Base-by-base conservation (phyloP, 1,140 invertebrate species). In the Aphelenchoides fujianensis region DNA sequence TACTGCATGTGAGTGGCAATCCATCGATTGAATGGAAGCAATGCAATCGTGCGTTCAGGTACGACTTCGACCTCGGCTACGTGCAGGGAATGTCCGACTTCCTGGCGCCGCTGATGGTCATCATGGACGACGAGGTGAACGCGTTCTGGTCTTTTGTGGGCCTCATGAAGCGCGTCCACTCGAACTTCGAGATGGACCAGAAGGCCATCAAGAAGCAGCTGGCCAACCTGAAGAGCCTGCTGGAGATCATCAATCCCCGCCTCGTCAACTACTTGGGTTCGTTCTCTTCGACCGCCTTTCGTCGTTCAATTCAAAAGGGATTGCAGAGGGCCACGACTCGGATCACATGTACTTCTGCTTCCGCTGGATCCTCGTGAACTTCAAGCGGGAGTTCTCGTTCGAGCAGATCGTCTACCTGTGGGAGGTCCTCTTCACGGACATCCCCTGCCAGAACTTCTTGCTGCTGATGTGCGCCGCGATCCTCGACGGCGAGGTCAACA, bases 131-230 rank as follows among this genome's bases (percentile, higher is more conserved):
- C 85, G 95, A 98, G 87, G 90, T 93, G 2, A 93, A 98, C 85
- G 90, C 94, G 0, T 99, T 99, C 88, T 99, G 97, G 97, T 97
- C 94, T 85, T 99, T 99, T 87, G 94, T 93, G 63, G 94, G 93
- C n/a, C 93, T 97, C 74, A 98, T 99, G 94, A 90, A 97, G 68
- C 90, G 90, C 54, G 82, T 85, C 34, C 89, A 89, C 79, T 88
- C 88, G n/a, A 98, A 98, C 87, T 98, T 98, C 87, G 93, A 97
- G 83, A 91, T 96, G 86, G 94, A 96, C 87, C 95, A 98, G 86
- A 89, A 91, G n/a, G 92, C 92, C 30, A 98, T 98, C 91, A 97
- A 97, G 86, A 88, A 89, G 35, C 95, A 98, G 85, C 87, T 98
- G 53, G 87, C 89, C 35, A 91, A 97, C 81, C 87, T 98, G 34